Conservation (phyloP, 2,888 invertebrate genomes). For the Brenthis ino region DNA sequence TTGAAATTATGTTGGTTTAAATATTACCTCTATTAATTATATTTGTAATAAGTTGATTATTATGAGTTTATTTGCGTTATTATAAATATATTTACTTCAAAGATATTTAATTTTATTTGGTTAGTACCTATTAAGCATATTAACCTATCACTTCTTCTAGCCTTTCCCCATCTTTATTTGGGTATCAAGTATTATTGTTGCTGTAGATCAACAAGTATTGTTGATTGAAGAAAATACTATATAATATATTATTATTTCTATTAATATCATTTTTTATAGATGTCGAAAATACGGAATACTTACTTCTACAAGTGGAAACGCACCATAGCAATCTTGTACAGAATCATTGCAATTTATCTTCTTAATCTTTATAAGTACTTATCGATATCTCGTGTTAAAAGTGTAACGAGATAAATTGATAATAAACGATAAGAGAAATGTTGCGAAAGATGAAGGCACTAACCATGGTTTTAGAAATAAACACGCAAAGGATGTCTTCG, state of each 20-base stretch:
- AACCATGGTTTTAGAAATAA: neutral
- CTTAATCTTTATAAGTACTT: slow-evolving; percentile 4
- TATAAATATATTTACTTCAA: too few species aligned
- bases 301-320: neutral
- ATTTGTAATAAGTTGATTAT: neutral
- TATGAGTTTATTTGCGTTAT: neutral
- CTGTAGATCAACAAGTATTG: too few species aligned
- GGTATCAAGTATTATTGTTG: too few species aligned
- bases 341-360: slow-evolving; percentile 15
- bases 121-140: too few species aligned
- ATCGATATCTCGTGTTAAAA: slow-evolving; percentile 8
- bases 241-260: too few species aligned
- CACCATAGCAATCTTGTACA: neutral
- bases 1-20: neutral
- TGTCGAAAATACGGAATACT: too few species aligned
- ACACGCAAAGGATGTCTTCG: neutral
- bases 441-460: slow-evolving; percentile 14
- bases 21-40: neutral
- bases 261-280: too few species aligned
- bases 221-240: too few species aligned
- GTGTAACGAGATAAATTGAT: slow-evolving; percentile 32
- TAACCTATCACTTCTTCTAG: too few species aligned
- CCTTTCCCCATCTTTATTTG: too few species aligned
- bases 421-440: slow-evolving; percentile 18
- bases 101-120: too few species aligned